These are phyloP conservation scores for Vombatus ursinus DNA, from an alignment of 2,113 vertebrate species.

Conservation along the genomic window DNA sequence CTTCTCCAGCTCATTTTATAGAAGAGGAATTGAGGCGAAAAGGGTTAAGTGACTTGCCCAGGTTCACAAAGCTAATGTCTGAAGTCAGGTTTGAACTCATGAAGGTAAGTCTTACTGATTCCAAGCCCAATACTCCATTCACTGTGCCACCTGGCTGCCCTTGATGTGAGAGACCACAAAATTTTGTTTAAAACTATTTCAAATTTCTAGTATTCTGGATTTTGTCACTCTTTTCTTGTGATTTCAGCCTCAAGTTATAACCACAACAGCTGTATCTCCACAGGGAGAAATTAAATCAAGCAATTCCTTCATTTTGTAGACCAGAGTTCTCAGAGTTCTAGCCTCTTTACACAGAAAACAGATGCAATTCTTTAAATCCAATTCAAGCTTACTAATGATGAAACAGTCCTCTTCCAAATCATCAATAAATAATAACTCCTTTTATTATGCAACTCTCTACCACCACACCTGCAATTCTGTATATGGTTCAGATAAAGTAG, in stretches of 20 bases:
- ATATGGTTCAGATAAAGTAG: background rate
- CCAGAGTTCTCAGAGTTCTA: constrained; percentile 30
- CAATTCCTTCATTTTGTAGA: constrained; percentile 28
- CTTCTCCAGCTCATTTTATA: background rate
- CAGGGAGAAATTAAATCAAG: constrained; percentile 48
- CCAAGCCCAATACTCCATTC: background rate
- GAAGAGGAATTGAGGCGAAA: background rate
- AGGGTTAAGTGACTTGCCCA: background rate
- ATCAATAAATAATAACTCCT: background rate
- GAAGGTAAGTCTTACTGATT: background rate
- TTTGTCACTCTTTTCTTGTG: constrained; percentile 36
- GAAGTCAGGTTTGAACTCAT: background rate
- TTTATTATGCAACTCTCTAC: background rate
- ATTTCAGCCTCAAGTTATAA: constrained; percentile 45
- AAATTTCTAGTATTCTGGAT: constrained; percentile 25
- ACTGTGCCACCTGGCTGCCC: background rate
- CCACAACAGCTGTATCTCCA: background rate
- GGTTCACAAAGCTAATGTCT: background rate
- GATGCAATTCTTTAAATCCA: constrained; percentile 28
- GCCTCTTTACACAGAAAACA: constrained; percentile 22
- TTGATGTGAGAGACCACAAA: constrained; percentile 18
- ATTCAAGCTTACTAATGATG: background rate
- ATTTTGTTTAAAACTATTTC: constrained; percentile 51
- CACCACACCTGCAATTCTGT: background rate
- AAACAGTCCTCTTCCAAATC: background rate